Base-by-base conservation (phyloP, 2,888 invertebrate genomes). In the Drosophila trichaetosa region DNA sequence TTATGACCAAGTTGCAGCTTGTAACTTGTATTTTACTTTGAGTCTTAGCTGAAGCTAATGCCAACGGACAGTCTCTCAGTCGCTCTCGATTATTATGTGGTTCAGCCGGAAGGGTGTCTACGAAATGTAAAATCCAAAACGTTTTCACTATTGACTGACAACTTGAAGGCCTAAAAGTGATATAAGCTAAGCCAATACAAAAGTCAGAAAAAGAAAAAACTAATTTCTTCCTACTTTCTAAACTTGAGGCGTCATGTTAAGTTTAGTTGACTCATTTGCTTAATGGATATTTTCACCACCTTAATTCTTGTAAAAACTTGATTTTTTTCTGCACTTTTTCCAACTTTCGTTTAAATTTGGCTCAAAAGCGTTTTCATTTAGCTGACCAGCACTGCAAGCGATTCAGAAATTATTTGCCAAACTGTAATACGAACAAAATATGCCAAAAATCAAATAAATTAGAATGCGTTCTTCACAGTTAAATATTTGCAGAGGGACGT, bases 351-450 rank as follows among this genome's bases (percentile, higher is more conserved):
- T 79, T 51, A 73, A 51, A 75, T 79, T 58, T 76, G 59, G 71
- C 48, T 76, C 56, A 72, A 33, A 36, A 46, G 62, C 18, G 54
- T 18, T 53, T 60, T 77, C 89, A 89, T 87, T 73, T 68, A 60
- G 48, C 42, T 68, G 52, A 40, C 27, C 65, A 67, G 60, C 56
- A 38, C 48, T 64, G 52, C 42, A 62, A 64, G 21, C 59, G 58
- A 13, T 76, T 54, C 62, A 63, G 69, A 78, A 82, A 80, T 68
- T 85, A 77, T 80, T 79, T 71, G 56, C 40, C 73, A 69, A 89
- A 80, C 89, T 85, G 89, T 76, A 85, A 89, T 80, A 80, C 82
- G 74, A 84, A 59, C 48, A 59, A 79, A 82, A 69, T 64, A 48
- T 68, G 64, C 51, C 59, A 52, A 68, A 63, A 52, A 61, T 65